Conservation (phyloP, 2,888 invertebrate genomes). For the Syrphus vitripennis region DNA sequence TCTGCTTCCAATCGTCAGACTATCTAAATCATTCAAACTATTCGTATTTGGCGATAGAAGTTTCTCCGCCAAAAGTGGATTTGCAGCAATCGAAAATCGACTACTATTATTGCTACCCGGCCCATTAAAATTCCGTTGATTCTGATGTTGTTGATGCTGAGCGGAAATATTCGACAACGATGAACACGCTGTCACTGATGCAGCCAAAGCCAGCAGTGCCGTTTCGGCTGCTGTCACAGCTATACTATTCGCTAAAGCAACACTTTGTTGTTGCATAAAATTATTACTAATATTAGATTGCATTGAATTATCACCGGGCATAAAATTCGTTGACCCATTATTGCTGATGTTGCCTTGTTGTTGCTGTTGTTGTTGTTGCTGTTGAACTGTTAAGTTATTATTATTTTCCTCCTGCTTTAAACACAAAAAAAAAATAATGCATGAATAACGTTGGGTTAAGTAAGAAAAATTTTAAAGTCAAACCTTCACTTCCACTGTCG, state of each 20-base stretch:
- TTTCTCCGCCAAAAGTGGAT: conserved; percentile 93
- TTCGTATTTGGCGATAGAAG: conserved; percentile 85
- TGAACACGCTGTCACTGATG: conserved; percentile 72
- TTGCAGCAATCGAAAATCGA: conserved; percentile 91
- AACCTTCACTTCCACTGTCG: conserved; percentile 88
- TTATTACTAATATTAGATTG: conserved; percentile 52
- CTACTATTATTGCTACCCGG: conserved; percentile 78
- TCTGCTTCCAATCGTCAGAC: conserved; percentile 72
- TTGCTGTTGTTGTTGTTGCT: conserved; percentile 24
- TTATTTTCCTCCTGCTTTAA: conserved; percentile 80
- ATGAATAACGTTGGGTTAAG: not conserved
- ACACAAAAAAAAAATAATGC: conserved; percentile 66
- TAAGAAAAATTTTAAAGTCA: conserved; percentile 68
- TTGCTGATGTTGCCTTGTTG: conserved; percentile 57
- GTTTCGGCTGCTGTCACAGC: conserved; percentile 74
- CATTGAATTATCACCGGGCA: conserved; percentile 62
- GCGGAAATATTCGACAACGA: conserved; percentile 56
- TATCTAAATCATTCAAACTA: conserved; percentile 74
- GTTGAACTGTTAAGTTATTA: conserved; percentile 73
- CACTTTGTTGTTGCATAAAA: conserved; percentile 65
- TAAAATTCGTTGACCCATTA: conserved; percentile 59
- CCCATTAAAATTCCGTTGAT: conserved; percentile 63
- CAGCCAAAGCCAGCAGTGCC: conserved; percentile 73
- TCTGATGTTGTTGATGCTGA: conserved; percentile 72
- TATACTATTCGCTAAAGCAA: conserved; percentile 60